These are phyloP conservation scores for Phyllotreta striolata DNA, from an alignment of 2,888 invertebrate species.

Conservation along the genomic window DNA sequence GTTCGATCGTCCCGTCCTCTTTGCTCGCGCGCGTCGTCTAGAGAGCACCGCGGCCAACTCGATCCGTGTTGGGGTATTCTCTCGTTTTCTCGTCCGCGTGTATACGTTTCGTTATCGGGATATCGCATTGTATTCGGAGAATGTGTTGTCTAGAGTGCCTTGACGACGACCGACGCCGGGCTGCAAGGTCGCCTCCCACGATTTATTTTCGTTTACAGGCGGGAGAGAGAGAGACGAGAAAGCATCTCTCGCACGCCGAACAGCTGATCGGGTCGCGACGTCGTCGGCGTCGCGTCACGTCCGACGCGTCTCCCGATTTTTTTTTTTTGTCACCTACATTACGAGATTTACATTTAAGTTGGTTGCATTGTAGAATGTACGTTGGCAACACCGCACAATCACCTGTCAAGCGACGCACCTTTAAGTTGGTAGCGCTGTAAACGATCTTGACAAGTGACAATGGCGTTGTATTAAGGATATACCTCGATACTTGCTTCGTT, in stretches of 20 bases:
- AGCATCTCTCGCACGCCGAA: slow-evolving; percentile 7
- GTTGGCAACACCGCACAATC: too few species aligned
- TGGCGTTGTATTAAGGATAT: too few species aligned
- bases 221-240: slow-evolving; percentile 35
- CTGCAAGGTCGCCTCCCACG: slow-evolving; percentile 50
- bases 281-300: slow-evolving; percentile 2
- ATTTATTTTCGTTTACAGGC: slow-evolving; percentile 42
- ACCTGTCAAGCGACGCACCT: too few species aligned
- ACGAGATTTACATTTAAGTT: too few species aligned
- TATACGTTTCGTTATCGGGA: slow-evolving; percentile 2
- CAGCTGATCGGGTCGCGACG: slow-evolving; percentile 44
- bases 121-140: slow-evolving; percentile 30
- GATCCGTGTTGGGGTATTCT: slow-evolving; percentile 39
- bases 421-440: too few species aligned
- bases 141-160: slow-evolving; percentile 31
- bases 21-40: neutral
- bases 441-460: too few species aligned
- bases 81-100: slow-evolving; percentile 17
- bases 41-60: slow-evolving; percentile 36
- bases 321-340: too few species aligned
- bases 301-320: too few species aligned
- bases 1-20: neutral
- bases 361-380: too few species aligned
- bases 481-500: too few species aligned
- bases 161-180: slow-evolving; percentile 34